Evolutionary conservation across 2,113 vertebrate genomes (phyloP), one percentile per base, ranked within the genome.

Genomic region (Callipepla californica): DNA sequence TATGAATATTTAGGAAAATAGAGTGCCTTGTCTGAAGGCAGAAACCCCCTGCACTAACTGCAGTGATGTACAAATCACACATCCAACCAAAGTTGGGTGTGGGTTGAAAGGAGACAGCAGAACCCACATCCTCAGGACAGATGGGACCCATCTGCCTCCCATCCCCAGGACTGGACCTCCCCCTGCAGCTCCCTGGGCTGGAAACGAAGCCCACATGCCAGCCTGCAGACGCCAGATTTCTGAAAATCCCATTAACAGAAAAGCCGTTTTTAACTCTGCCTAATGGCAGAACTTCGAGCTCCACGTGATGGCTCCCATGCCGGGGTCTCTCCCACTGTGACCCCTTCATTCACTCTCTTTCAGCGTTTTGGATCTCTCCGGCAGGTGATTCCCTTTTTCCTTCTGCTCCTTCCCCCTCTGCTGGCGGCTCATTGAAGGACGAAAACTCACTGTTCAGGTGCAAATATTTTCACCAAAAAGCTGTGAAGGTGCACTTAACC

Each of bases 391-490:
- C 78, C n/a, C 80, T 45, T 72, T 25, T 67, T 30, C 40, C 55
- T 66, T 68, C 68, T 68, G 59, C 92, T 85, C 62, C 85, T 93
- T 92, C 93, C 70, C 89, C 80, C 89, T 89, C 82, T 88, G 76
- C 90, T 51, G 93, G 90, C 26, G 88, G 3, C 21, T 5, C 42
- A 6, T n/a, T 38, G 55, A 48, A 2, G 44, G 53, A 62, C 32
- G 48, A 34, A 40, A 4, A 11, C 51, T 44, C 61, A 2, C 5
- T 10, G 3, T 40, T 11, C 26, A 5, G 53, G 26, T 55, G 18
- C 65, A n/a, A 79, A 36, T 4, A 6, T 30, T 40, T 58, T 19
- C 61, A 36, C 36, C 9, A 8, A 9, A 36, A 76, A 76, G 13
- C 3, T 47, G 34, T n/a, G 9, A 79, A 84, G 36, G 7, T 1